These are phyloP conservation scores for Globodera ellingtonae DNA, from an alignment of 1,140 invertebrate species.

Conservation along the genomic window DNA sequence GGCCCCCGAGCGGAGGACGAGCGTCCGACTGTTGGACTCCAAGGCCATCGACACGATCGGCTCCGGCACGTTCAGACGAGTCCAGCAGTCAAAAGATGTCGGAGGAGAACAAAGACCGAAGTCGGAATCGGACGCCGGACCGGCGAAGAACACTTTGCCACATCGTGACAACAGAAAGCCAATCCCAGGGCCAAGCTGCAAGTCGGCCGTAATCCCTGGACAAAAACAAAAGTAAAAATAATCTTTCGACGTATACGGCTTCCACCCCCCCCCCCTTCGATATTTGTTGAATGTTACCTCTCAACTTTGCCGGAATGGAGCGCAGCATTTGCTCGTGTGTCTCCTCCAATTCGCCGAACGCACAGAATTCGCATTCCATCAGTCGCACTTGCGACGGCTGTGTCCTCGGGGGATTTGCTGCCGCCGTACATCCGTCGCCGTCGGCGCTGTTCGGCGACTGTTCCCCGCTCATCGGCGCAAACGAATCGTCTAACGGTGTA, in stretches of 20 bases:
- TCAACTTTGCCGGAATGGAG: slow-evolving; percentile 36
- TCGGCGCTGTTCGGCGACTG: neutral
- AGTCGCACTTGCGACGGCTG: slow-evolving; percentile 35
- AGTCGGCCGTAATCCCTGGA: slow-evolving; percentile 42
- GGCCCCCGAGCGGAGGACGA: slow-evolving; percentile 58
- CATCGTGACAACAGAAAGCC: slow-evolving; percentile 56
- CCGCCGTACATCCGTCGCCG: slow-evolving; percentile 20
- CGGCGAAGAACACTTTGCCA: slow-evolving; percentile 62
- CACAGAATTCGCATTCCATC: slow-evolving; percentile 49
- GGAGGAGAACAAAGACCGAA: slow-evolving; percentile 18
- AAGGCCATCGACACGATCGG: slow-evolving; percentile 53
- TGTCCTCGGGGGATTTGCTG: neutral
- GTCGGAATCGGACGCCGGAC: slow-evolving; percentile 50
- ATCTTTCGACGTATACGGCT: neutral
- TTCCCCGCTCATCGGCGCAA: slow-evolving; percentile 32
- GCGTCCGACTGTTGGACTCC: slow-evolving; percentile 38
- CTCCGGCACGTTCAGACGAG: slow-evolving; percentile 53
- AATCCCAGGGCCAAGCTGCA: slow-evolving; percentile 54
- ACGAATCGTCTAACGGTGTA: slow-evolving; percentile 51
- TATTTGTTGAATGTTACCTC: slow-evolving; percentile 17
- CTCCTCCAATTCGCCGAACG: slow-evolving; percentile 46
- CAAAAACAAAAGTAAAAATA: neutral
- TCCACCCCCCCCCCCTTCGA: no score
- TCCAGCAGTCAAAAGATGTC: slow-evolving; percentile 52
- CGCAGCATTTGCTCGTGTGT: slow-evolving; percentile 27